These are phyloP conservation scores for Mesocentrotus franciscanus DNA, from an alignment of 53 echinoderm and acorn worm species.

Conservation along the genomic window DNA sequence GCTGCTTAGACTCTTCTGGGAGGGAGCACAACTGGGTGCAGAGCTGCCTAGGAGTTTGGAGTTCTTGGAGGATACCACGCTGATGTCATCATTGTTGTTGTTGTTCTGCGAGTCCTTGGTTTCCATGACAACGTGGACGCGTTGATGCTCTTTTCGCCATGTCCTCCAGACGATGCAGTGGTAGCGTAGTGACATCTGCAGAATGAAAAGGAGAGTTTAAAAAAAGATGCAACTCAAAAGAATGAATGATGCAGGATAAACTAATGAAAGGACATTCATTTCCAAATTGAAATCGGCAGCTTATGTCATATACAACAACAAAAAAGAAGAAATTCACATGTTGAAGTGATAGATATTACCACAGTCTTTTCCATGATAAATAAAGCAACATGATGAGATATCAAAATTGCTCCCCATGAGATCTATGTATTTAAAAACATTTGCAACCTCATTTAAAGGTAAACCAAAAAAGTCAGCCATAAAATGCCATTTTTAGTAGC, in stretches of 20 bases:
- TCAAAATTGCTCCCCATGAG: no score
- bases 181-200: constrained; percentile 75
- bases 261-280: no score
- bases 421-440: no score
- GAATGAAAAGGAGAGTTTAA: neutral
- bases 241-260: no score
- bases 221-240: neutral
- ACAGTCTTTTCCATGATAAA: no score
- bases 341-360: no score
- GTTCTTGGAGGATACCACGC: neutral
- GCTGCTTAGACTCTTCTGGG: neutral
- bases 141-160: constrained; percentile 72
- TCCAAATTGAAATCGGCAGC: no score
- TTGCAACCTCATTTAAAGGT: no score
- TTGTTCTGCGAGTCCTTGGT: constrained; percentile 26
- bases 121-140: constrained; percentile 70
- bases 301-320: no score
- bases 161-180: constrained; percentile 78
- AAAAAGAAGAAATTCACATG: neutral
- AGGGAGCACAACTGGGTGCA: neutral
- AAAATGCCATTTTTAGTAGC: no score
- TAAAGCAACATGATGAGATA: no score
- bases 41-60: neutral
- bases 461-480: no score
- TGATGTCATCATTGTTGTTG: neutral